Evolutionary conservation across 2,113 vertebrate species (phyloP).

Genomic region (Gasterosteus aculeatus): DNA sequence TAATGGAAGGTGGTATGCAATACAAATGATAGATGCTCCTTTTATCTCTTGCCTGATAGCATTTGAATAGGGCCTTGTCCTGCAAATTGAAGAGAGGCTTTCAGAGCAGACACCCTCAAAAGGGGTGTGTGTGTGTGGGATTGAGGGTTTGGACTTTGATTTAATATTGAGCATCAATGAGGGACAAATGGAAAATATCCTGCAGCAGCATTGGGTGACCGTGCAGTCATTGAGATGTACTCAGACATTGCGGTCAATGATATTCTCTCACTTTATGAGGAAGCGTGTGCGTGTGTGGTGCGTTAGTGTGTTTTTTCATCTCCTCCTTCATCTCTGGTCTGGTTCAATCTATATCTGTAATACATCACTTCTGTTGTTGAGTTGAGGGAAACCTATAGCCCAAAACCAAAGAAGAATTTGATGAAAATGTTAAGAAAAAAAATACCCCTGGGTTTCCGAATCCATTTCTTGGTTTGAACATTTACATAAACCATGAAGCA

Average conservation of each 20-base stretch:
- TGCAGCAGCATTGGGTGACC: constrained; percentile 42
- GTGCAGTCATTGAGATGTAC: constrained; percentile 59
- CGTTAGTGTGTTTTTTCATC: constrained; percentile 8
- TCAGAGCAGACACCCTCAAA: constrained; percentile 62
- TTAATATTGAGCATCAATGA: constrained; percentile 41
- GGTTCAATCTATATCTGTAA: constrained; percentile 40
- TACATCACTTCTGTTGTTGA: constrained; percentile 43
- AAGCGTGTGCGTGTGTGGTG: constrained; percentile 16
- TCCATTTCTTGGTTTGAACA: constrained; percentile 15
- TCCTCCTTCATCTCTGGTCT: constrained; percentile 32
- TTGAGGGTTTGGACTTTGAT: constrained; percentile 40
- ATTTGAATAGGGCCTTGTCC: constrained; percentile 57
- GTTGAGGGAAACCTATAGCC: constrained; percentile 42
- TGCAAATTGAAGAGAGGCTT: constrained; percentile 69
- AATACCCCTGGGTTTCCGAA: constrained; percentile 12
- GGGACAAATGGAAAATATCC: constrained; percentile 67
- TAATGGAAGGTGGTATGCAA: constrained; percentile 59
- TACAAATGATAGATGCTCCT: constrained; percentile 65
- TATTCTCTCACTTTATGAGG: constrained; percentile 50
- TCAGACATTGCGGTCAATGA: constrained; percentile 46
- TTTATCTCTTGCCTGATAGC: constrained; percentile 57
- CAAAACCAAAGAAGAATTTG: constrained; percentile 41
- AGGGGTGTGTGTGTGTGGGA: not conserved
- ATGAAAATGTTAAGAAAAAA: constrained; percentile 32
- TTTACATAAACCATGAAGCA: constrained; percentile 7